A percentile compares a stretch with the other conserved stretches of the same genome.
These are phyloP conservation scores for Drosophila punjabiensis DNA, from an alignment of 1,140 invertebrate genomes.

Conservation along the genomic window DNA sequence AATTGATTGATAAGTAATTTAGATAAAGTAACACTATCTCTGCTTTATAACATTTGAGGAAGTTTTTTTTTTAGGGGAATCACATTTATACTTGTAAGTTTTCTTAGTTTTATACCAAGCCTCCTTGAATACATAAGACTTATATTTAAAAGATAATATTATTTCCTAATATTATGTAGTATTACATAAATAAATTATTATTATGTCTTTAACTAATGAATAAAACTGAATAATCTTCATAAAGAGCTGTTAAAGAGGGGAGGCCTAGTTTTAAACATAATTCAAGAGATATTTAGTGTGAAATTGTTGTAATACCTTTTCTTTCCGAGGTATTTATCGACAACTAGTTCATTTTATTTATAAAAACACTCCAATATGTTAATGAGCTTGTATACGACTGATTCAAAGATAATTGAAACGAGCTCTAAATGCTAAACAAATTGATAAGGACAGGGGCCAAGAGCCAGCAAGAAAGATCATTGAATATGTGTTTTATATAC, in stretches of 20 bases:
- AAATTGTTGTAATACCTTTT: neutral
- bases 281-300: neutral
- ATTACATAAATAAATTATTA: neutral
- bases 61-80: neutral
- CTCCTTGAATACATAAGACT: neutral
- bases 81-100: neutral
- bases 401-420: constrained; percentile 3
- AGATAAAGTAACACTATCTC: neutral
- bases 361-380: neutral
- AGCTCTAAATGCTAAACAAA: constrained; percentile 2
- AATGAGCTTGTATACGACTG: neutral
- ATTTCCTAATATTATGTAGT: neutral
- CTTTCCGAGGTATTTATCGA: neutral
- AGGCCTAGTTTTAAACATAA: neutral
- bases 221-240: neutral
- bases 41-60: neutral
- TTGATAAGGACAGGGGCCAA: neutral
- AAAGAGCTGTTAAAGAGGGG: neutral
- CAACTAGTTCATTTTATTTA: no score
- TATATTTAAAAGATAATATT: no score
- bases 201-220: neutral
- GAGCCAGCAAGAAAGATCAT: neutral
- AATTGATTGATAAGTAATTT: neutral
- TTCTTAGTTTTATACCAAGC: no score
- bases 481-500: neutral